Evolutionary conservation across 2,113 vertebrate genomes (phyloP), one percentile per base, ranked within the genome.

Genomic region (Perccottus glenii): DNA sequence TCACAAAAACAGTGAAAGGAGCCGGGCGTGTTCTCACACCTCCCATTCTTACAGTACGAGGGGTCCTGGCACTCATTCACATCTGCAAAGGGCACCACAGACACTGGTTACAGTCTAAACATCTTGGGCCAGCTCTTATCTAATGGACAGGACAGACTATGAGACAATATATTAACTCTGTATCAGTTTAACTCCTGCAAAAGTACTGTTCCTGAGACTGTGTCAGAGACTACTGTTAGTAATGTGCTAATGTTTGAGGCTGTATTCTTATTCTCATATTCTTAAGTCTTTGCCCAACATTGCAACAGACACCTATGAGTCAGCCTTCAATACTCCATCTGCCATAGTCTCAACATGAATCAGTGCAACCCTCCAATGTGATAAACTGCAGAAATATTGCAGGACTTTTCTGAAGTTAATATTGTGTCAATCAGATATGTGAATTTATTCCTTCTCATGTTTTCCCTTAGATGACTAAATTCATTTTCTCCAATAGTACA

Each of bases 1-100:
- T 89, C 88, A 81, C 95, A 96, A 86, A 95, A 92, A 87, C 95
- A 96, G 92, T 94, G 92, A 90, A 94, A 96, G 82, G 94, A 96
- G 87, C 95, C 95, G 43, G 91, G 93, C 65, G 94, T 93, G 91
- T 95, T 95, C 88, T 95, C 88, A 89, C 94, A 96, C 89, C 91
- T 92, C 80, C 95, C 94, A 69, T 93, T 94, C 87, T 91, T 94
- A 93, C 95, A 96, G 89, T 94, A 93, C 60, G 92, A 92, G 49
- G 93, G 91, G 84, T 95, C 95, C 89, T 94, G 93, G 88, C 95
- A 96, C 85, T 96, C 94, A 82, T 96, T 94, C 90, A 95, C 91
- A 90, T 96, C 95, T 95, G 87, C 79, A 93, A 93, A 88, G 90
- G 86, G 89, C 91, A 92, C 89, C 90, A 92, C 87, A 93, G 88